Evolutionary conservation across 2,888 invertebrate species (phyloP).

Genomic region (Drosophila meridiana): DNA sequence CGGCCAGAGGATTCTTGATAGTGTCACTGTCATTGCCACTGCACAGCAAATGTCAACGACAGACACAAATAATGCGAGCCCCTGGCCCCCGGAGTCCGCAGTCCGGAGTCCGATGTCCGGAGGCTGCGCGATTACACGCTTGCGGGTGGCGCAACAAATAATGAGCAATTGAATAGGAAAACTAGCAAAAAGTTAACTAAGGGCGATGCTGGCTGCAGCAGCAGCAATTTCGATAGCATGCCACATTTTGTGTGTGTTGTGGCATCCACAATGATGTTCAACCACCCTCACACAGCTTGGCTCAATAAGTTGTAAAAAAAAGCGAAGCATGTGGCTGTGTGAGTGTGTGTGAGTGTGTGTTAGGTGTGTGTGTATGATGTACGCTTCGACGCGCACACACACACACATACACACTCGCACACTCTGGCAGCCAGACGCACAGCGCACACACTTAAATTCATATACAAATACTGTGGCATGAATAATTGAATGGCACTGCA

Average conservation of each 20-base stretch:
- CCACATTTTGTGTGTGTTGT: slow-evolving; percentile 45
- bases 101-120: slow-evolving; percentile 9
- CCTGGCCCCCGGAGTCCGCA: slow-evolving; percentile 55
- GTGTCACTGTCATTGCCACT: slow-evolving; percentile 79
- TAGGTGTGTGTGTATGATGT: slow-evolving; percentile 33
- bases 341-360: slow-evolving; percentile 16
- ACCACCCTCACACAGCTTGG: slow-evolving; percentile 56
- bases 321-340: slow-evolving; percentile 27
- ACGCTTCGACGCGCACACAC: slow-evolving; percentile 55
- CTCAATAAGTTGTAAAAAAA: slow-evolving; percentile 66
- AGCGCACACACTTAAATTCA: slow-evolving; percentile 26
- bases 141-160: slow-evolving; percentile 71
- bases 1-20: slow-evolving; percentile 56
- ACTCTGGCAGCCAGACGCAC: slow-evolving; percentile 14
- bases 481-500: slow-evolving; percentile 75
- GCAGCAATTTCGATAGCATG: slow-evolving; percentile 43
- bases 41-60: slow-evolving; percentile 56
- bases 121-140: slow-evolving; percentile 61
- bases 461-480: slow-evolving; percentile 50
- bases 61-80: slow-evolving; percentile 34
- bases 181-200: slow-evolving; percentile 78
- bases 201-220: slow-evolving; percentile 50
- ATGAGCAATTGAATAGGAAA: slow-evolving; percentile 57
- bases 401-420: slow-evolving; percentile 39
- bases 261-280: slow-evolving; percentile 61